These are phyloP conservation scores for Drosophila ambigua DNA, from an alignment of 1,140 invertebrate genomes.

Conservation along the genomic window DNA sequence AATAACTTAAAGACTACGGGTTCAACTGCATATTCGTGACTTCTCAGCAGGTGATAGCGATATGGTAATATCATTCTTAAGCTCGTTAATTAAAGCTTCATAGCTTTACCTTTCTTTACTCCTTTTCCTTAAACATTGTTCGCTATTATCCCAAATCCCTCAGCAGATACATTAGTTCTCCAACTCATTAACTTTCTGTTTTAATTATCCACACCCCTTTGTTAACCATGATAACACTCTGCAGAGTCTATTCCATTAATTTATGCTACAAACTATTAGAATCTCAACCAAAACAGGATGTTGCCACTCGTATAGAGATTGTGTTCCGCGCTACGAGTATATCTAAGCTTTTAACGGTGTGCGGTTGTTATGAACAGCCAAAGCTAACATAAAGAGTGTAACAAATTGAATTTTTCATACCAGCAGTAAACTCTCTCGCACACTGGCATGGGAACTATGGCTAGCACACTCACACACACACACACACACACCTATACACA, in stretches of 20 bases:
- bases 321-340: background rate
- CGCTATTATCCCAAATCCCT: too few relatives aligned
- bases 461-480: background rate
- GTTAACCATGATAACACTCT: background rate
- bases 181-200: too few relatives aligned
- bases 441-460: background rate
- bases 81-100: too few relatives aligned
- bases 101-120: too few relatives aligned
- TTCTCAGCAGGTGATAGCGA: too few relatives aligned
- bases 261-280: slow-evolving; percentile 66
- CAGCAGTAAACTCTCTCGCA: slow-evolving; percentile 24
- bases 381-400: slow-evolving; percentile 77
- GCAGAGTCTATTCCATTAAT: slow-evolving; percentile 47
- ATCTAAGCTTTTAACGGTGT: slow-evolving; percentile 61
- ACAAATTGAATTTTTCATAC: slow-evolving; percentile 78
- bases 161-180: too few relatives aligned
- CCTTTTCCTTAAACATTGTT: too few relatives aligned
- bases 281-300: slow-evolving; percentile 32
- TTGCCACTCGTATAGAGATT: background rate
- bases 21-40: too few relatives aligned
- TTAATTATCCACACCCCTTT: background rate
- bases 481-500: slow-evolving; percentile 2
- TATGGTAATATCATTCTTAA: too few relatives aligned
- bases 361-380: slow-evolving; percentile 51
- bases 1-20: too few relatives aligned